Evolutionary conservation across 2,113 vertebrate species (phyloP), one percentile per base, ranked within the genome.

Genomic region (Phalacrocorax aristotelis): DNA sequence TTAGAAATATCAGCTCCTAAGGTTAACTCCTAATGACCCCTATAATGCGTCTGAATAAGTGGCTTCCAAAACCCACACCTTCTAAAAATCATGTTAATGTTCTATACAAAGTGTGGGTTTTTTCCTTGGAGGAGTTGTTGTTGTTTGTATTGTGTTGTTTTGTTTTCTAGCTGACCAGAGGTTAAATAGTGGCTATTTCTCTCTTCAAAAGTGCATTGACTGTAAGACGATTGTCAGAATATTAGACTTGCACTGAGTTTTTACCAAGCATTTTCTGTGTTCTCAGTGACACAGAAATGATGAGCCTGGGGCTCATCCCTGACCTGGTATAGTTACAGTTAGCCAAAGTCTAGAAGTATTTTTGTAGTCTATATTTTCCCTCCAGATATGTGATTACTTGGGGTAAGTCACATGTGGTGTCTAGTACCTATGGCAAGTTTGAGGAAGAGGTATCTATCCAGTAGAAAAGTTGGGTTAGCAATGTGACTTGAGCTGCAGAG

Each of bases 61-160:
- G 32, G 25, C 34, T 94, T 4, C 42, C 42, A 26, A 87, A 88
- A 12, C 11, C 25, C 23, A 38, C 17, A 38, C 23, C 21, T 89
- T 44, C 60, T 78, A 25, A 74, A 91, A 92, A 29, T 58, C 0
- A 1, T 17, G 3, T 38, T 92, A 13, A 2, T 22, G 4, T 77
- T 92, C 90, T 81, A 51, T 44, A 38, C 29, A n/a, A 69, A 20
- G 5, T n/a, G 13, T 51, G 9, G 1, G 18, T 60, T 80, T 90
- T 20, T 8, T 12, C 15, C 44, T 38, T 44, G 2, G 2, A 13
- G 2, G 20, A 7, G 4, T 25, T 10, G 3, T 34, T 36, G 21
- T 52, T 87, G 11, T 29, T 87, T 40, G 5, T 79, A 12, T 30
- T 60, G 21, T 70, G 15, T 29, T 74, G 32, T 51, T 62, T 76